These are phyloP conservation scores for Tetheella fluctuosa DNA, from an alignment of 2,888 invertebrate species.

Conservation along the genomic window DNA sequence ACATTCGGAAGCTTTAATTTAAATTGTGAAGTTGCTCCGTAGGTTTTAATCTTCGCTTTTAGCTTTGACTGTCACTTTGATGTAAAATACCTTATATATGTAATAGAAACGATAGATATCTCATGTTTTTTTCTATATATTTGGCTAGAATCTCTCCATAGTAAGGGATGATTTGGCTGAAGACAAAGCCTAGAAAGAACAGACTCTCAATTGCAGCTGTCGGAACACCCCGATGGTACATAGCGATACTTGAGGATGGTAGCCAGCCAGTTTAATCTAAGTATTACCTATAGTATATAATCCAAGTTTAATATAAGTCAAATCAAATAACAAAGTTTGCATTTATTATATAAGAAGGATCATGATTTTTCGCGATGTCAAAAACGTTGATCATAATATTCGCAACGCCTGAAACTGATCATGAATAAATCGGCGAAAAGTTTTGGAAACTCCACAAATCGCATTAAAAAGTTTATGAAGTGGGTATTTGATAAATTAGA, in stretches of 20 bases:
- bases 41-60: background rate
- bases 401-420: conserved; percentile 23
- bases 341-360: too few relatives aligned
- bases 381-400: background rate
- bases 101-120: background rate
- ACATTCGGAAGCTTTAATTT: conserved; percentile 17
- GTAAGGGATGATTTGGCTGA: too few relatives aligned
- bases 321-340: too few relatives aligned
- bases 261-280: too few relatives aligned
- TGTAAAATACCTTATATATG: background rate
- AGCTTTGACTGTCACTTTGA: background rate
- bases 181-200: too few relatives aligned
- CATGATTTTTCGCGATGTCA: background rate
- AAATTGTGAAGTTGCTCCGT: background rate
- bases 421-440: conserved; percentile 34
- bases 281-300: too few relatives aligned
- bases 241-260: too few relatives aligned
- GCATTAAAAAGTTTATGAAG: conserved; percentile 32
- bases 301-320: too few relatives aligned
- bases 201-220: too few relatives aligned
- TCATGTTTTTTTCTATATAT: too few relatives aligned
- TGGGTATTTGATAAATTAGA: conserved; percentile 17
- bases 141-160: too few relatives aligned
- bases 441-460: conserved; percentile 31
- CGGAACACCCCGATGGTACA: too few relatives aligned